phyloP scores from a whole-genome alignment of 1,140 invertebrate genomes.

The Palaemon carinicauda region DNA sequence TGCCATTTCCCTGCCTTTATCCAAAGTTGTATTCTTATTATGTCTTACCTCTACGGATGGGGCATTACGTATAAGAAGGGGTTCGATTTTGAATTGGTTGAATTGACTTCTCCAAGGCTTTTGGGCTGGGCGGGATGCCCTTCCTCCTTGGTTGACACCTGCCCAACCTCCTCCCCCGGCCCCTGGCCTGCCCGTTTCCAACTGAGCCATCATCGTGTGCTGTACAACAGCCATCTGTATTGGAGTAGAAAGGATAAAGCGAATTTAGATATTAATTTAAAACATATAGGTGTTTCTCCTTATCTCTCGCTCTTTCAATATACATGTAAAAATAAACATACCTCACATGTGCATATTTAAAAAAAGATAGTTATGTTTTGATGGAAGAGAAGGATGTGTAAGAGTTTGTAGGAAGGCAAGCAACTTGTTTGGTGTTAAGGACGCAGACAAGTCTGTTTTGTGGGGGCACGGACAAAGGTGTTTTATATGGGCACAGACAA shows the following conservation, averaged over 20 bases:
- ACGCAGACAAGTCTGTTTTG: too few relatives aligned
- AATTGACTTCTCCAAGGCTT: slow-evolving; percentile 36
- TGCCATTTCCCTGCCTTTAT: not conserved
- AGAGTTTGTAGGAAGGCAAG: too few relatives aligned
- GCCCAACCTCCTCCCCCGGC: not conserved
- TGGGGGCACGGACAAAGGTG: too few relatives aligned
- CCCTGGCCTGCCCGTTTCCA: not conserved
- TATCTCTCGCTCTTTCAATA: too few relatives aligned
- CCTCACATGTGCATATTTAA: too few relatives aligned
- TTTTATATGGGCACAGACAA: too few relatives aligned
- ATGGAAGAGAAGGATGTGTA: too few relatives aligned
- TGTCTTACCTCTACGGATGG: slow-evolving; percentile 40
- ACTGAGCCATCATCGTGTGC: slow-evolving; percentile 47
- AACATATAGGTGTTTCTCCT: not conserved
- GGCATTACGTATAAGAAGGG: slow-evolving; percentile 26
- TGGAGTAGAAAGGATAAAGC: not conserved
- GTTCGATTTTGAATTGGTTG: slow-evolving; percentile 47
- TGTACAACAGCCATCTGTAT: slow-evolving; percentile 42
- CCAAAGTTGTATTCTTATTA: not conserved
- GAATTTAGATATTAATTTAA: not conserved
- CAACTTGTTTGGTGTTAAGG: too few relatives aligned
- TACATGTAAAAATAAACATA: too few relatives aligned
- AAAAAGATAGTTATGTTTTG: too few relatives aligned
- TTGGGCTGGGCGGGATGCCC: not conserved
- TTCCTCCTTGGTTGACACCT: not conserved